Base-by-base conservation (phyloP, 2,888 invertebrate species). In the Ceraclea dissimilis region DNA sequence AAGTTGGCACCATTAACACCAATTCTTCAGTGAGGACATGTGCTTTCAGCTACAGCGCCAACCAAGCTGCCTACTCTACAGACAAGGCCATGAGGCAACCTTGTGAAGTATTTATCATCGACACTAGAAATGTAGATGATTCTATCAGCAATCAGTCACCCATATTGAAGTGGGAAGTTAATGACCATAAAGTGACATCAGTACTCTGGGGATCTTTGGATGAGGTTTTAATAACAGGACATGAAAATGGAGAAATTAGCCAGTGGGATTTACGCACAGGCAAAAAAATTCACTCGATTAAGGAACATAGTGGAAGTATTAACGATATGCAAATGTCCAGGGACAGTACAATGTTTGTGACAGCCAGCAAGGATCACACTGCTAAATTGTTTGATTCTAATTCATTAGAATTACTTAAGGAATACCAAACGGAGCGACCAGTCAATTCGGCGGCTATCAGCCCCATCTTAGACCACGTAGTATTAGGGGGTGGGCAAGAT, bases 401-500 rank as follows among this genome's bases (percentile, higher is more conserved):
- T 62, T 86, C 90, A 13, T 74, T 99, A 57, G 84, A 91, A 71
- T 82, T 87, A 44, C 74, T 97, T 61, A 99, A 99, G 71, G 91
- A 91, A 5, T 99, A 95, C 76, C 95, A 94, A 76, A 98, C 98
- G 0, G 98, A 98, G 69, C 81, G 98, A 62, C 98, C 97, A 0
- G 93, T 99, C 0, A 99, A 99, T 72, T 98, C 98, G 0, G 99
- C 98, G 0, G 90, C 97, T 1, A 88, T 99, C 61, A 96, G 97
- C 62, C 98, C 99, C 0, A 89, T 92, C 63, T 76, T 86, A 55
- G 96, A 98, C 72, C 98, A 99, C 76, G 98, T 98, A 5, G 91
- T 96, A 1, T 79, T 99, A 47, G 99, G 99, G 59, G 99, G 99
- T 72, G 99, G 99, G 66, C 99, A 99, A 77, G 99, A 99, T 72